Base-by-base conservation (phyloP, 1,140 invertebrate genomes). In the Tetramorium alpestre region DNA sequence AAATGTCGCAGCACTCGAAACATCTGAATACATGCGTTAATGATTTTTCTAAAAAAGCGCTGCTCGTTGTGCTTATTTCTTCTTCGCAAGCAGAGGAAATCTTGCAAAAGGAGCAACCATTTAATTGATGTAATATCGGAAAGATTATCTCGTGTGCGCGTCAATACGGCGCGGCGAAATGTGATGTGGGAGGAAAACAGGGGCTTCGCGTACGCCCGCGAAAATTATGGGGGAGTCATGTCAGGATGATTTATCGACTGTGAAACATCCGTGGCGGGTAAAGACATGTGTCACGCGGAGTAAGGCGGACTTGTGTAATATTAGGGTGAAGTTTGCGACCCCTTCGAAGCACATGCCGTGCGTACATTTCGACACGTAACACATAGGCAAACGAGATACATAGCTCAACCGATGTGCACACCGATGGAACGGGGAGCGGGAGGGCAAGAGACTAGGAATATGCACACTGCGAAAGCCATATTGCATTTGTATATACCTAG, bases 201-300 rank as follows among this genome's bases (percentile, higher is more conserved):
- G 75, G 28, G 10, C 25, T 3, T 47, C 25, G 10, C 22, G 18
- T 3, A 22, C 47, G 69, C 33, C 41, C 18, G 69, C 62, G 62
- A 54, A 7, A 62, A 73, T 82, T 58, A 82, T 60, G 69, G 47
- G 54, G 47, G 33, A 54, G 47, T 49, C 25, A 13, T 49, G 80
- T 84, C 80, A 84, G 69, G 3, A 84, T 84, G 54, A 84, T 84
- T 62, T 84, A 84, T 84, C 28, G 69, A 38, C 69, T 75, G 69
- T 13, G 69, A 84, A 84, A 47, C 69, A 47, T n/a, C 41, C 56
- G 69, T 8, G 56, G 38, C 11, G 54, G 54, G 22, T 84, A 84
- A 25, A 84, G 80, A 81, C 78, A 81, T 22, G 65, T 81, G 78
- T 75, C 69, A 75, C 41, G 67, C 41, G 28, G 41, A 44, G 41